phyloP scores from a whole-genome alignment of 2,797 vertebrate species.

The Rhincodon typus region DNA sequence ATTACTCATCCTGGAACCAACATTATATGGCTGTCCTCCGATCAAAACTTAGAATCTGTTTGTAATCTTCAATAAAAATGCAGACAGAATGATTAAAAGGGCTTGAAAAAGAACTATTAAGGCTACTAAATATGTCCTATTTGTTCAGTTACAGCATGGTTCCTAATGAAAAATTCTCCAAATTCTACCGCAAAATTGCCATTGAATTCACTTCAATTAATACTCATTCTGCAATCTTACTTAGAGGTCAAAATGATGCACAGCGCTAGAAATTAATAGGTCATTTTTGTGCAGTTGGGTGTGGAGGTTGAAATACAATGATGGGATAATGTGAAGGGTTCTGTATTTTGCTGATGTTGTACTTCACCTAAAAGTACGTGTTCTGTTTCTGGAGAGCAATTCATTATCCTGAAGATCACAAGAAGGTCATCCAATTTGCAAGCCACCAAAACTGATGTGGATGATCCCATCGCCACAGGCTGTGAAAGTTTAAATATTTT shows the following conservation, averaged over 20 bases:
- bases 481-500: neutral
- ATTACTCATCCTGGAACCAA: neutral
- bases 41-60: neutral
- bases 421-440: neutral
- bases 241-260: neutral
- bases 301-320: neutral
- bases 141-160: neutral
- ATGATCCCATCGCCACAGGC: neutral
- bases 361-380: conserved; percentile 1
- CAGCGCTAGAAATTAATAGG: neutral
- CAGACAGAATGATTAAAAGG: conserved; percentile 6
- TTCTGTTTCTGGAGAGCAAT: conserved; percentile 1
- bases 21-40: neutral
- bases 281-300: neutral
- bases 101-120: neutral
- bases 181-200: conserved; percentile 27
- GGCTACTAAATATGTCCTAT: neutral
- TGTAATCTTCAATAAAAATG: conserved; percentile 19
- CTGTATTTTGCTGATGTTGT: neutral
- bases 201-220: conserved; percentile 29
- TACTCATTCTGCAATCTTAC: neutral
- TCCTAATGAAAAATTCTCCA: conserved; percentile 10
- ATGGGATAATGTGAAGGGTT: neutral
- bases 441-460: neutral
- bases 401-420: conserved; percentile 2